phyloP scores from a whole-genome alignment of 1,140 invertebrate species.

The Palaemon carinicauda region DNA sequence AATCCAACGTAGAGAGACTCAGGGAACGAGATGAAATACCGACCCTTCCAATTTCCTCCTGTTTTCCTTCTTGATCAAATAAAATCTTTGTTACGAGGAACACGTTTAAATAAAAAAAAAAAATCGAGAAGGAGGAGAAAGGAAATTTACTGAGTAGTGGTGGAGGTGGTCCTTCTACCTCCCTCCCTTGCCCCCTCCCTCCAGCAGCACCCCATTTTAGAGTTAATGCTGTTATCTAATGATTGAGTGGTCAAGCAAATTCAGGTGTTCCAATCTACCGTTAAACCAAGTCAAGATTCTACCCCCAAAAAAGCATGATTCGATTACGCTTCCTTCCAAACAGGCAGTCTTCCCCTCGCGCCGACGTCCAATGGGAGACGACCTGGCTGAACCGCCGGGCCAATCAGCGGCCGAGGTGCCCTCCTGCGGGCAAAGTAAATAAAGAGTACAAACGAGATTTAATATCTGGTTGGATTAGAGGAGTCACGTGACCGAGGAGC shows the following conservation, averaged over 20 bases:
- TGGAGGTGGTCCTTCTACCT: not conserved
- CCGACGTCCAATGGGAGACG: constrained; percentile 21
- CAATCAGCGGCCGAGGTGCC: constrained; percentile 24
- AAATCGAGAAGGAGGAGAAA: too few species aligned
- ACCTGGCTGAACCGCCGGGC: not conserved
- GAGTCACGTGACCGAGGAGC: constrained; percentile 39
- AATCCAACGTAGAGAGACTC: too few species aligned
- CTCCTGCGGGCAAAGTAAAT: constrained; percentile 44
- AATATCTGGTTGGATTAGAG: constrained; percentile 55
- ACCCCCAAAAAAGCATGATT: constrained; percentile 31
- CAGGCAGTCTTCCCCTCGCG: constrained; percentile 35
- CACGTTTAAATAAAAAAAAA: too few species aligned
- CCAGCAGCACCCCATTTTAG: not conserved
- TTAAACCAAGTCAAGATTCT: constrained; percentile 46
- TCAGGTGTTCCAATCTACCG: constrained; percentile 40
- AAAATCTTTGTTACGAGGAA: too few species aligned
- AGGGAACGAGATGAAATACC: too few species aligned
- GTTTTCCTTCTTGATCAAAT: too few species aligned
- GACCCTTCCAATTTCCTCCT: too few species aligned
- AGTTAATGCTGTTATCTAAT: constrained; percentile 44
- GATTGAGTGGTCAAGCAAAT: constrained; percentile 30
- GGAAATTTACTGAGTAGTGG: too few species aligned
- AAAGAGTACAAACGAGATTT: constrained; percentile 58
- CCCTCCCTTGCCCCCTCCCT: not conserved
- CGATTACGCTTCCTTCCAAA: constrained; percentile 51